phyloP scores from a whole-genome alignment of 2,797 vertebrate genomes.

The Poecilia gillii region DNA sequence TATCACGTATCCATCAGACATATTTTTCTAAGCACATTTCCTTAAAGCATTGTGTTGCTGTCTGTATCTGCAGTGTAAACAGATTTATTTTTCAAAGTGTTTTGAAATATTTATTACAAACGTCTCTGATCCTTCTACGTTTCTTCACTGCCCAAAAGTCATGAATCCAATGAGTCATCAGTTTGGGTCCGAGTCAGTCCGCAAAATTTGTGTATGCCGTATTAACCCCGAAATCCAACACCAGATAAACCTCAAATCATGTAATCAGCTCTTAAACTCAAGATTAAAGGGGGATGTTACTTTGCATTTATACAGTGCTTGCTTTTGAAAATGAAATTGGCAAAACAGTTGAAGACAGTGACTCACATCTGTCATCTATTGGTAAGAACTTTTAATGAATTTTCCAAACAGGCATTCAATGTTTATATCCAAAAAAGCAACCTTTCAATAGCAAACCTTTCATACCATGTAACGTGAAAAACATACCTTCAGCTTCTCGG shows the following conservation, averaged over 20 bases:
- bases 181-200: slow-evolving; percentile 63
- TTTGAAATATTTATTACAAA: slow-evolving; percentile 1
- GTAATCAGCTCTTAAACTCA: slow-evolving; percentile 25
- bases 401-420: slow-evolving; percentile 3
- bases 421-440: slow-evolving; percentile 10
- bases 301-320: slow-evolving; percentile 29
- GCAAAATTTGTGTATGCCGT: slow-evolving; percentile 34
- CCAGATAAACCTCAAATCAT: slow-evolving; percentile 37
- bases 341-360: slow-evolving; percentile 6
- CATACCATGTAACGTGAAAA: neutral
- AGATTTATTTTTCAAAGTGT: neutral
- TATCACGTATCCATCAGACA: neutral
- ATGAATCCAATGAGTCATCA: slow-evolving; percentile 67
- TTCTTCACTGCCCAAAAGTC: slow-evolving; percentile 64
- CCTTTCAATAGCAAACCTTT: neutral
- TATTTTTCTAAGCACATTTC: neutral
- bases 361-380: slow-evolving; percentile 7
- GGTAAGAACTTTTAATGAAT: neutral
- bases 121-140: slow-evolving; percentile 52
- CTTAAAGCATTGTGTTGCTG: neutral
- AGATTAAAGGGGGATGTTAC: slow-evolving; percentile 10
- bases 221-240: slow-evolving; percentile 47
- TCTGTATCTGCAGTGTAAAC: neutral
- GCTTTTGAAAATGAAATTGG: slow-evolving; percentile 8
- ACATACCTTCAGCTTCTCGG: slow-evolving; percentile 94